Percentiles rank a stretch among this genome's conserved stretches.
Conservation (phyloP, 2,797 vertebrate species). For the Momotus momota region DNA sequence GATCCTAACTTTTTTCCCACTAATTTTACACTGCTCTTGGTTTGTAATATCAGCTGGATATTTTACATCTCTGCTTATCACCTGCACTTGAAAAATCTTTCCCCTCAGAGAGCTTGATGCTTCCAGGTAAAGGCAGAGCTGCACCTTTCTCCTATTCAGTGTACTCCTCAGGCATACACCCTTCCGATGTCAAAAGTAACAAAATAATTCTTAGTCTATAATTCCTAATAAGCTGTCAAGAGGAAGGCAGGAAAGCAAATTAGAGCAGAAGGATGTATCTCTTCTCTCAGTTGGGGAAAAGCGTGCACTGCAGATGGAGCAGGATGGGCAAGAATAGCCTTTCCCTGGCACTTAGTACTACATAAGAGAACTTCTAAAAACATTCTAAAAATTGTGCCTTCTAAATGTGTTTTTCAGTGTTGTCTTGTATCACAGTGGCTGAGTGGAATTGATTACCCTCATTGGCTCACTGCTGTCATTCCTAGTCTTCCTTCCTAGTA, state of each 20-base stretch:
- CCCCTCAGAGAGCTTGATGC: not conserved
- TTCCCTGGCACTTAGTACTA: not conserved
- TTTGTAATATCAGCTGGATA: constrained; percentile 32
- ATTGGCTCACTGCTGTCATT: not conserved
- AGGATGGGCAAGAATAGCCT: not conserved
- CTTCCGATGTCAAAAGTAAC: not conserved
- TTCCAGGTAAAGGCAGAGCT: not conserved
- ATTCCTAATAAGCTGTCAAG: not conserved
- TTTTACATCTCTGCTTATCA: constrained; percentile 13
- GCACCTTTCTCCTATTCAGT: not conserved
- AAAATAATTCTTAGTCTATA: not conserved
- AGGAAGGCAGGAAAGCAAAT: not conserved
- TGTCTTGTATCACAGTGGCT: not conserved
- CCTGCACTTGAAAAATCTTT: not conserved
- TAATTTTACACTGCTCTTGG: not conserved
- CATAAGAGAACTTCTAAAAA: not conserved
- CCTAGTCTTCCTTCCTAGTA: not conserved
- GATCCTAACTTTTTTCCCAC: not conserved
- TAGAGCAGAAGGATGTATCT: not conserved
- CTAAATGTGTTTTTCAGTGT: not conserved
- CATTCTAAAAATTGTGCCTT: not conserved
- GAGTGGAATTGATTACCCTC: not conserved
- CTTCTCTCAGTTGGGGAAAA: not conserved
- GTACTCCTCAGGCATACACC: not conserved
- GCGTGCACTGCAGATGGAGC: not conserved